Evolutionary conservation across 2,113 vertebrate genomes (phyloP).

Genomic region (Sylvietta virens): DNA sequence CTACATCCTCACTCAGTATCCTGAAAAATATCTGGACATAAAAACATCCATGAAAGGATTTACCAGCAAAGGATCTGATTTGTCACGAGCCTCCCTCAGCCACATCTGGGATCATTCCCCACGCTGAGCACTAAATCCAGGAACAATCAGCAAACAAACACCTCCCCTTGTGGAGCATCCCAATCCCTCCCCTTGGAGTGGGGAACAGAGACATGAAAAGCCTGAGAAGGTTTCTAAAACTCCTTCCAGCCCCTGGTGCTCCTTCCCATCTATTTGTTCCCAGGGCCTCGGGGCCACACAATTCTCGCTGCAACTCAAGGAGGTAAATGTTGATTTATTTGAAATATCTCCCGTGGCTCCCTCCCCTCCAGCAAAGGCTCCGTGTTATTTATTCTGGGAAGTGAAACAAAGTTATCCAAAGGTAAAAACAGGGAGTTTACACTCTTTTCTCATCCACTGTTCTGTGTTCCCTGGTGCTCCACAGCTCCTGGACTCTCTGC

Average conservation of each 20-base stretch:
- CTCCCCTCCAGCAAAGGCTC: not conserved
- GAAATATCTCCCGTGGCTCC: not conserved
- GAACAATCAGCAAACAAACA: not conserved
- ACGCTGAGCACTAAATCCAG: rapidly evolving
- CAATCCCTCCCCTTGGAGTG: rapidly evolving
- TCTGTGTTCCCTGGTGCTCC: not conserved
- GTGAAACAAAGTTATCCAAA: not conserved
- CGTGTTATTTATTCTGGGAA: not conserved
- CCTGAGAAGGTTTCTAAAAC: not conserved
- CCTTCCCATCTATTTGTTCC: not conserved
- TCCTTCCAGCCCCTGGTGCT: not conserved
- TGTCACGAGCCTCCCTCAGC: not conserved
- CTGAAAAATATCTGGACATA: rapidly evolving
- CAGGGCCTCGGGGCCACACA: not conserved
- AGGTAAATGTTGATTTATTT: not conserved
- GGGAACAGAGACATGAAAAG: not conserved
- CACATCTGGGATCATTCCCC: rapidly evolving
- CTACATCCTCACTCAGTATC: not conserved
- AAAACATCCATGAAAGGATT: not conserved
- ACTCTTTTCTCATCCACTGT: rapidly evolving
- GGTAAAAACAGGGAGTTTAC: not conserved
- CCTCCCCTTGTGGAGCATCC: not conserved
- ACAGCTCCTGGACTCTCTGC: not conserved
- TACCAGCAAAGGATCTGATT: not conserved
- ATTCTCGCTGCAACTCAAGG: not conserved